Conservation (phyloP, 2,797 vertebrate species). For the Cichlasoma orientale region DNA sequence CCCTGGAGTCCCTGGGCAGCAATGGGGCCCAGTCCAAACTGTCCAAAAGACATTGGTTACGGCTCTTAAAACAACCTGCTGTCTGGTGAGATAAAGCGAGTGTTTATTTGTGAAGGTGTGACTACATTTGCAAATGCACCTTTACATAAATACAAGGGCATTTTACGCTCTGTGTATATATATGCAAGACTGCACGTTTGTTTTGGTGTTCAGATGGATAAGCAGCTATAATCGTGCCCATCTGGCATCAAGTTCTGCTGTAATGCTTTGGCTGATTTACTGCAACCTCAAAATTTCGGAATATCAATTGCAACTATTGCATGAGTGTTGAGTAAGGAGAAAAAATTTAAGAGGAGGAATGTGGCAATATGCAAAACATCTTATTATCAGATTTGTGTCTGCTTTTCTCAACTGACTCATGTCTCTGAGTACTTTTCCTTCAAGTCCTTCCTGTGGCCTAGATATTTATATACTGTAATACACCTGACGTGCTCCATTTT, state of each 20-base stretch:
- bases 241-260: background rate
- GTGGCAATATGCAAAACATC: background rate
- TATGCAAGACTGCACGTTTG: background rate
- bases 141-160: background rate
- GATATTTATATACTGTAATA: constrained; percentile 30
- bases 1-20: constrained; percentile 83
- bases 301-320: background rate
- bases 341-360: background rate
- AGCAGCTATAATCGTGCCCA: background rate
- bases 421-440: constrained; percentile 18
- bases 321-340: background rate
- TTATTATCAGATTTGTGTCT: background rate
- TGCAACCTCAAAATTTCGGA: background rate
- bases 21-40: constrained; percentile 81
- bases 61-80: constrained; percentile 89
- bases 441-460: background rate
- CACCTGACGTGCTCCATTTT: constrained; percentile 24
- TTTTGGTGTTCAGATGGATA: background rate
- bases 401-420: background rate
- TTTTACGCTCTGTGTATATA: background rate
- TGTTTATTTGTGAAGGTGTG: background rate
- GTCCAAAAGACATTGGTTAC: constrained; percentile 88
- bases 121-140: background rate
- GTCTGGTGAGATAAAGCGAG: constrained; percentile 88
- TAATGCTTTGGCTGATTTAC: background rate